phyloP scores from a whole-genome alignment of 1,140 invertebrate species.

The Tetragonula clypearis region DNA sequence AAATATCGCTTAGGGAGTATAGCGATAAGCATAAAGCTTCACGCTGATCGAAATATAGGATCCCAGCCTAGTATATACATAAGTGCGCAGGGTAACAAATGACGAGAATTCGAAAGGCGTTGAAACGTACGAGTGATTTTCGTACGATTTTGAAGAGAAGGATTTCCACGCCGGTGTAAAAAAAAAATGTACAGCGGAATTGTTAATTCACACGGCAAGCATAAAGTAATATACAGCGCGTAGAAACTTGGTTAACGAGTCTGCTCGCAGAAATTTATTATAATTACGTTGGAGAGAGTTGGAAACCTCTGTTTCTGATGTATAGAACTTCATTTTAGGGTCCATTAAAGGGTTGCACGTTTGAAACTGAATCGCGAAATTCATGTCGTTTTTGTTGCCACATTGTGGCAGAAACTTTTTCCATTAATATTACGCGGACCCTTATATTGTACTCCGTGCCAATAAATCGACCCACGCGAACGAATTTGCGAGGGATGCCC shows the following conservation, averaged over 20 bases:
- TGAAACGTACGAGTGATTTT: not conserved
- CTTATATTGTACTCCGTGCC: slow-evolving; percentile 32
- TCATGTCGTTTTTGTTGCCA: slow-evolving; percentile 43
- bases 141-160: too few relatives aligned
- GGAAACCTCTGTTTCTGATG: not conserved
- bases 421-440: slow-evolving; percentile 47
- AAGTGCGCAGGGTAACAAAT: not conserved
- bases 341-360: slow-evolving; percentile 44
- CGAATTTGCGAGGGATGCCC: slow-evolving; percentile 47
- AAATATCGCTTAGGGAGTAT: too few relatives aligned
- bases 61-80: too few relatives aligned
- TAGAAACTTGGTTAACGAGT: slow-evolving; percentile 1
- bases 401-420: slow-evolving; percentile 50
- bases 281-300: slow-evolving; percentile 32
- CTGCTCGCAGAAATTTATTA: slow-evolving; percentile 21
- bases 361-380: slow-evolving; percentile 12
- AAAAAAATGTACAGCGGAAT: not conserved
- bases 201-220: not conserved
- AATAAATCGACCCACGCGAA: slow-evolving; percentile 55
- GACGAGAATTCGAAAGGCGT: not conserved
- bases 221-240: not conserved
- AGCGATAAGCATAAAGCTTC: too few relatives aligned
- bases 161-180: not conserved
- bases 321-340: slow-evolving; percentile 26
- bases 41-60: too few relatives aligned